Evolutionary conservation across 2,888 invertebrate species (phyloP).

Genomic region (Lasioglossum calceatum): DNA sequence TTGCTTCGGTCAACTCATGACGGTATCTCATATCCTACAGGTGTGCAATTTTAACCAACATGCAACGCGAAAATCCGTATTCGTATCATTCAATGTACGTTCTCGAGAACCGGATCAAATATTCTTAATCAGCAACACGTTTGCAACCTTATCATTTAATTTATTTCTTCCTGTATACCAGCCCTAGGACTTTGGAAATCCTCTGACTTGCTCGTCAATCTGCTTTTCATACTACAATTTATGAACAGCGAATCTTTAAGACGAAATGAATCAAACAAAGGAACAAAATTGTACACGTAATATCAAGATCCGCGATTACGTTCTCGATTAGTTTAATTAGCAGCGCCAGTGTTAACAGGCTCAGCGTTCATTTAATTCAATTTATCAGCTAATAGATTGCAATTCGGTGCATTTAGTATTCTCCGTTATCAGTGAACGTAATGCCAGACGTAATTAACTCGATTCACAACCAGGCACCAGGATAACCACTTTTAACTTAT

Average conservation of each 20-base stretch:
- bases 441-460: not conserved
- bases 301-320: not conserved
- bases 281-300: not conserved
- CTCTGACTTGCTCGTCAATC: not conserved
- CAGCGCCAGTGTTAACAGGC: not conserved
- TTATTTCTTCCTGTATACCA: not conserved
- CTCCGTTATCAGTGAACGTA: not conserved
- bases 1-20: constrained; percentile 30
- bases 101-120: not conserved
- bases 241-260: not conserved
- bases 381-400: not conserved
- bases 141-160: not conserved
- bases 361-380: not conserved
- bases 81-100: not conserved
- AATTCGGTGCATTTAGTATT: not conserved
- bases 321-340: not conserved
- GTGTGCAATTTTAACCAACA: constrained; percentile 4
- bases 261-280: not conserved
- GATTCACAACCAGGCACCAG: not conserved
- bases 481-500: not conserved
- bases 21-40: constrained; percentile 5
- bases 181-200: not conserved
- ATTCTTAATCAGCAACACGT: not conserved
- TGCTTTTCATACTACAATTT: not conserved
- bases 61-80: constrained; percentile 3